phyloP scores from a whole-genome alignment of 1,140 invertebrate genomes.

The Aleiodes sp. region DNA sequence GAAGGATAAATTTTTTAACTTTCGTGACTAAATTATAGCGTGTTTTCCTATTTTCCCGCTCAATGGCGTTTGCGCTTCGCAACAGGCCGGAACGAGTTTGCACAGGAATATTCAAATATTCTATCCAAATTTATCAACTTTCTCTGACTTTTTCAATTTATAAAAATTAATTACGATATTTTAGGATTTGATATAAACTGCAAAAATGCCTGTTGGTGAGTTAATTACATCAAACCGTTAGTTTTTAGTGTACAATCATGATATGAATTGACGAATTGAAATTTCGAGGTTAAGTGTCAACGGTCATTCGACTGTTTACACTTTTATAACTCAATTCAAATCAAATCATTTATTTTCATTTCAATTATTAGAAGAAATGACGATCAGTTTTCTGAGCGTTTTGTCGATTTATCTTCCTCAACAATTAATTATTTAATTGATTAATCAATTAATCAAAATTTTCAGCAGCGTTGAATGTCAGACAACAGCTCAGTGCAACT shows the following conservation, averaged over 20 bases:
- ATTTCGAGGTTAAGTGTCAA: background rate
- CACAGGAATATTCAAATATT: background rate
- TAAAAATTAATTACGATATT: background rate
- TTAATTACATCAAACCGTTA: background rate
- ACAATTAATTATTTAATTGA: background rate
- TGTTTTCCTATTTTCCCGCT: no score
- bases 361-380: no score
- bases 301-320: background rate
- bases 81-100: no score
- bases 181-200: background rate
- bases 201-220: background rate
- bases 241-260: background rate
- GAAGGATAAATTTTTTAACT: no score
- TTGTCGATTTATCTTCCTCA: background rate
- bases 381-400: no score
- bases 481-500: slow-evolving; percentile 16
- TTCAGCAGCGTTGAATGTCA: slow-evolving; percentile 9
- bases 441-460: background rate
- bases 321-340: no score
- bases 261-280: background rate
- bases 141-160: background rate
- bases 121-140: background rate
- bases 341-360: no score
- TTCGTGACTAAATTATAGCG: no score
- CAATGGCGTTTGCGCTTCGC: no score